These are phyloP conservation scores for Hyles lineata DNA, from an alignment of 2,888 invertebrate genomes.

Conservation along the genomic window DNA sequence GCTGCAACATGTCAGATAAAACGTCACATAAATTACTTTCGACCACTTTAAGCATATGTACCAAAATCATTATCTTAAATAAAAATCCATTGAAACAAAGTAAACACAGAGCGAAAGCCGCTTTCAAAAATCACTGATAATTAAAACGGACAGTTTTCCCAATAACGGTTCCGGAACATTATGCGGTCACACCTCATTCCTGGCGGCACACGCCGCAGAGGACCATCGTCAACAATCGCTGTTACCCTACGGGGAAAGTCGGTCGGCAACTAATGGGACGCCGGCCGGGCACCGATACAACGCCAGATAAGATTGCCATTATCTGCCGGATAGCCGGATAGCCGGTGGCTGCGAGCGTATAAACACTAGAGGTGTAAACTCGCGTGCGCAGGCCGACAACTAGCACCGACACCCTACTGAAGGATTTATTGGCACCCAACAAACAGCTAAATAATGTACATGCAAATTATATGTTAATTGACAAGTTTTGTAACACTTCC, in stretches of 20 bases:
- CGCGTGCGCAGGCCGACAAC: constrained; percentile 16
- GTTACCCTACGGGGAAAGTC: constrained; percentile 73
- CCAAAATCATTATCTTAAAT: constrained; percentile 21
- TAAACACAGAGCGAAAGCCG: constrained; percentile 21
- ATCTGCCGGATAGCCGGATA: constrained; percentile 29
- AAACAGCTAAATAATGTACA: constrained; percentile 20
- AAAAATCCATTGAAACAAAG: constrained; percentile 23
- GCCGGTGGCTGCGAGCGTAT: constrained; percentile 18
- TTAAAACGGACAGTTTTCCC: constrained; percentile 23
- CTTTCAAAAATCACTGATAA: constrained; percentile 26
- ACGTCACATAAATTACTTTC: constrained; percentile 27
- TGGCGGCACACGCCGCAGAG: constrained; percentile 31
- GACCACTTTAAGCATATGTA: constrained; percentile 25
- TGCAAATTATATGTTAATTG: constrained; percentile 10
- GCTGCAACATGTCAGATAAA: constrained; percentile 19
- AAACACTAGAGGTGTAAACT: constrained; percentile 32
- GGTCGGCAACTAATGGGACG: constrained; percentile 73
- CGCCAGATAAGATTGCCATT: constrained; percentile 66
- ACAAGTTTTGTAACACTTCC: constrained; percentile 21
- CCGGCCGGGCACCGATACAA: constrained; percentile 61
- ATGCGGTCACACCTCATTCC: constrained; percentile 30
- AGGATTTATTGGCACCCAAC: constrained; percentile 9
- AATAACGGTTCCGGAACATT: constrained; percentile 25
- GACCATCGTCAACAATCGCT: constrained; percentile 67
- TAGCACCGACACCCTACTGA: constrained; percentile 17